Conservation (phyloP, 2,797 vertebrate genomes). For the Poecilia picta region DNA sequence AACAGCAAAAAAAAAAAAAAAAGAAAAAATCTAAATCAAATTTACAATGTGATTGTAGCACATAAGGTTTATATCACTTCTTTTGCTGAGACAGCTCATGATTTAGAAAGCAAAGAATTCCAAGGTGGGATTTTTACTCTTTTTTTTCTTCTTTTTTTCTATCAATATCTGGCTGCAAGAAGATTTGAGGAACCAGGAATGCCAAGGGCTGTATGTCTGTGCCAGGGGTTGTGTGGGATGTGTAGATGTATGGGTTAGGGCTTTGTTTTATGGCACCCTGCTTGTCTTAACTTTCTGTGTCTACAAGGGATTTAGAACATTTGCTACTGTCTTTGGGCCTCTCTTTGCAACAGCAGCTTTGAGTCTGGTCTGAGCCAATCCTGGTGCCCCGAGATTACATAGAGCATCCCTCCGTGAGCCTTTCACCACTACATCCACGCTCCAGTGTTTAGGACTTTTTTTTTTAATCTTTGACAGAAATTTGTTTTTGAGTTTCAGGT, state of each 20-base stretch:
- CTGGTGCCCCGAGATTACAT: constrained; percentile 76
- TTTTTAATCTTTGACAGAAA: constrained; percentile 47
- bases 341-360: constrained; percentile 67
- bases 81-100: constrained; percentile 38
- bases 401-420: constrained; percentile 72
- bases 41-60: constrained; percentile 56
- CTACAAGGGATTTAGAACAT: constrained; percentile 77
- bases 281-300: constrained; percentile 81
- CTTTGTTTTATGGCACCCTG: constrained; percentile 80
- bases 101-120: constrained; percentile 62
- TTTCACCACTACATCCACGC: constrained; percentile 59
- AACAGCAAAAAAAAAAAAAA: not conserved
- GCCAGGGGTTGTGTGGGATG: constrained; percentile 81
- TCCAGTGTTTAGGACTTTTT: constrained; percentile 49
- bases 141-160: constrained; percentile 35
- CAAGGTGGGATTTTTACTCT: constrained; percentile 62
- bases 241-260: constrained; percentile 79
- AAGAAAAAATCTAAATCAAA: constrained; percentile 25
- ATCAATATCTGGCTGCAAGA: constrained; percentile 78
- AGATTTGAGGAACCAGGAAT: constrained; percentile 77
- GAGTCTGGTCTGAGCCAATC: constrained; percentile 71
- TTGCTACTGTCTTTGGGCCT: constrained; percentile 77
- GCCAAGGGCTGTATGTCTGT: constrained; percentile 77
- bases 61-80: constrained; percentile 33
- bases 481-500: constrained; percentile 59